Evolutionary conservation across 2,113 vertebrate genomes (phyloP).

Genomic region (Amia ocellicauda): DNA sequence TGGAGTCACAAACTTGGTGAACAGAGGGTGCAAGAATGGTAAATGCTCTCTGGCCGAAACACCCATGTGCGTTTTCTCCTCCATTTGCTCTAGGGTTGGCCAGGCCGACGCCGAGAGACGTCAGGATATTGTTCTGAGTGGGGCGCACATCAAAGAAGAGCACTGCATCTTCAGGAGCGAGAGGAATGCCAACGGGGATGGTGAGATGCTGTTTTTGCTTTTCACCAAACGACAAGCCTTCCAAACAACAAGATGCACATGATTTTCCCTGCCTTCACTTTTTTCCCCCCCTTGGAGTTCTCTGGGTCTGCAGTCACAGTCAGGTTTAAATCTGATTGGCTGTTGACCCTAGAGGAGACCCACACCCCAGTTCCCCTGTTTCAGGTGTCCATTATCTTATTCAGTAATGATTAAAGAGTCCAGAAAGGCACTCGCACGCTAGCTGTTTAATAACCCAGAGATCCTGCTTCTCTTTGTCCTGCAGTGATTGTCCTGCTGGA

Average conservation of each 20-base stretch:
- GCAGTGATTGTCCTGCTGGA: slow-evolving; percentile 89
- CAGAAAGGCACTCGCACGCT: too few species aligned
- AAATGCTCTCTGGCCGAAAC: slow-evolving; percentile 25
- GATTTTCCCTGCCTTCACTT: background rate
- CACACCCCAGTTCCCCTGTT: too few species aligned
- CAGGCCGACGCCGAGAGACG: slow-evolving; percentile 89
- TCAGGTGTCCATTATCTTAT: background rate
- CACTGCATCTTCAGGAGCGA: slow-evolving; percentile 95
- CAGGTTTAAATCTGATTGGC: too few species aligned
- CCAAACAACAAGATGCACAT: background rate
- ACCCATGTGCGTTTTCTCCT: slow-evolving; percentile 33
- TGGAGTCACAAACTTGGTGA: slow-evolving; percentile 28
- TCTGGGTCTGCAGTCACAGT: too few species aligned
- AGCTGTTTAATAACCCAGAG: too few species aligned
- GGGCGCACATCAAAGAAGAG: slow-evolving; percentile 94
- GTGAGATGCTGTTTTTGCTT: slow-evolving; percentile 55
- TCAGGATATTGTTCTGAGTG: slow-evolving; percentile 95
- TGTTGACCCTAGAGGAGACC: too few species aligned
- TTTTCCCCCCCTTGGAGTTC: background rate
- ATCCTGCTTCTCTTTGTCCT: slow-evolving; percentile 19
- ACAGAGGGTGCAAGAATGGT: background rate
- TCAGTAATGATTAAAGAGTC: too few species aligned
- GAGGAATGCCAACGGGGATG: slow-evolving; percentile 79
- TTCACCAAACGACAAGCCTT: too few species aligned
- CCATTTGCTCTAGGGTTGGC: slow-evolving; percentile 96